Base-by-base conservation (phyloP, 2,797 vertebrate genomes). In the Setipinna tenuifilis region DNA sequence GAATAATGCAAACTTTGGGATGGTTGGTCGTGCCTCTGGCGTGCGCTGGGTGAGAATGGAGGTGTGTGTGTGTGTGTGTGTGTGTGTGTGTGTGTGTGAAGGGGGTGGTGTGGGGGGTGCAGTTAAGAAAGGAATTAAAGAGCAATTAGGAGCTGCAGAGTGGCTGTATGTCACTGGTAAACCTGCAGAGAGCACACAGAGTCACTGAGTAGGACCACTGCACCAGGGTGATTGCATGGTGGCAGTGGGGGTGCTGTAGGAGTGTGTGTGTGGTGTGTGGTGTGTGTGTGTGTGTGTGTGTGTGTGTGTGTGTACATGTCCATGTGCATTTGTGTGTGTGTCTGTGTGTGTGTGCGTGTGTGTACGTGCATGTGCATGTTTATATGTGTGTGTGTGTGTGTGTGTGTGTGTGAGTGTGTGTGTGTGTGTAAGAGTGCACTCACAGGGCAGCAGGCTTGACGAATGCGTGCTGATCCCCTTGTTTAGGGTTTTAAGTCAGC, bases 381-480 rank as follows among this genome's bases (percentile, higher is more conserved):
- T 54, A 7, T 14, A 9, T 54, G 50, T 14, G 50, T 54, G 50
- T 54, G 50, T 54, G 50, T 54, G 50, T 14, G 50, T 54, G 50
- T 14, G 50, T 54, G 50, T 14, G 50, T 54, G 50, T 14, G 50
- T 54, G 14, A 3, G 50, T 54, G 9, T 54, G 7, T 3, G 50
- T 54, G 50, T 54, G 50, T 54, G 14, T 54, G 50, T 54, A 84
- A 61, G 87, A 82, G 90, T 85, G 87, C 85, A 84, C 85, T 54
- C 88, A 90, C 88, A 91, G 93, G 91, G 93, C 86, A 92, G 92
- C 91, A 90, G 85, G 92, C 93, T 90, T 94, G 92, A 93, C 92
- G 92, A 94, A 94, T 94, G 92, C 91, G 91, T 91, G 94, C 93
- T 95, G 94, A 95, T 94, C 94, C 93, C 89, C 92, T 95, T 95